phyloP scores from a whole-genome alignment of 2,113 vertebrate genomes.

The Tetraodon nigroviridis region DNA sequence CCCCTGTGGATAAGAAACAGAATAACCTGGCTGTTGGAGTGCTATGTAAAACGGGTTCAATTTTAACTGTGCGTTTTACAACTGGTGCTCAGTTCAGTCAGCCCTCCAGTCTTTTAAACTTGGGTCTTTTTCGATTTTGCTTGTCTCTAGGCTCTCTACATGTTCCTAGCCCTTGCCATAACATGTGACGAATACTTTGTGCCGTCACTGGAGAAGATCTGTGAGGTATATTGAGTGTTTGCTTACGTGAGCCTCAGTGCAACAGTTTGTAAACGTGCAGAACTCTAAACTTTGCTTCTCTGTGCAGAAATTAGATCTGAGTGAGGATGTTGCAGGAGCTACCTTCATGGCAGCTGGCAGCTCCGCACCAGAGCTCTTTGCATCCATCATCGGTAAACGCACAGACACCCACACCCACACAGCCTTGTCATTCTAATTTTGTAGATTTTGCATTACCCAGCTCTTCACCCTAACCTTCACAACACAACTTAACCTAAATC shows the following conservation, averaged over 20 bases:
- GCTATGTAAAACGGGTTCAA: background rate
- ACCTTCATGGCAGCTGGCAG: conserved; percentile 99
- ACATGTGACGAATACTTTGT: conserved; percentile 97
- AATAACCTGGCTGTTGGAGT: conserved; percentile 21
- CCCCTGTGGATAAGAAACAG: conserved; percentile 68
- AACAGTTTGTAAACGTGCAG: background rate
- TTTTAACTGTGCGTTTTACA: background rate
- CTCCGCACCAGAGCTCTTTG: conserved; percentile 95
- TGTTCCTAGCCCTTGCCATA: conserved; percentile 97
- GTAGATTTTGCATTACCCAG: too few relatives aligned
- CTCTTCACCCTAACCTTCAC: too few relatives aligned
- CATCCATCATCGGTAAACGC: conserved; percentile 88
- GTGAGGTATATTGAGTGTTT: conserved; percentile 78
- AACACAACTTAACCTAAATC: too few relatives aligned
- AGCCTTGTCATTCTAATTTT: background rate
- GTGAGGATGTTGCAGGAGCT: conserved; percentile 95
- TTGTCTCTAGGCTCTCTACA: conserved; percentile 86
- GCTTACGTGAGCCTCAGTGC: background rate
- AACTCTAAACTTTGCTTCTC: background rate
- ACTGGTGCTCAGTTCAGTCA: too few relatives aligned
- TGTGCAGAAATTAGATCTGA: conserved; percentile 88
- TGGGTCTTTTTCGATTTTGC: background rate
- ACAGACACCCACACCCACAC: background rate
- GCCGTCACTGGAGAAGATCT: conserved; percentile 94
- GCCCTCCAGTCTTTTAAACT: too few relatives aligned